Percentiles rank a stretch among this genome's conserved stretches.
phyloP scores from a whole-genome alignment of 2,888 invertebrate genomes.

The Apamea crenata region DNA sequence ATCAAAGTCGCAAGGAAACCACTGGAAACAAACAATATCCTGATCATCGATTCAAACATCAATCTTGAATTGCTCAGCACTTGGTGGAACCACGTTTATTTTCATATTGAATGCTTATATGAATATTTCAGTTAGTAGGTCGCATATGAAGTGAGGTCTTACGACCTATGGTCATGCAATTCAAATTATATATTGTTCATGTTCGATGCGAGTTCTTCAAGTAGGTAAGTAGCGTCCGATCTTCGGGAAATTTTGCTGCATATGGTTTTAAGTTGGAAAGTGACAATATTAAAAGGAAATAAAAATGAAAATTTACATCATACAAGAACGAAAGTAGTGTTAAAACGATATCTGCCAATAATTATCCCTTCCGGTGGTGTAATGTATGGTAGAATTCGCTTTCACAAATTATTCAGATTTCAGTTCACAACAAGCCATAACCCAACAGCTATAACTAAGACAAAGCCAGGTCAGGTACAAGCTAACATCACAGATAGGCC shows the following conservation, averaged over 20 bases:
- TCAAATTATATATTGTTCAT: conserved; percentile 71
- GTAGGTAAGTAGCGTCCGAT: conserved; percentile 60
- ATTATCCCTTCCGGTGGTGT: too few species aligned
- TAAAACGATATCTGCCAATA: background rate
- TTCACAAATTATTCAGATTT: conserved; percentile 6
- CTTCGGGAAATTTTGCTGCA: conserved; percentile 19
- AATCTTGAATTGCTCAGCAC: conserved; percentile 39
- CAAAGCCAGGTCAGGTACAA: conserved; percentile 67
- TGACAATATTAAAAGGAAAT: background rate
- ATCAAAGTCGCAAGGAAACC: conserved; percentile 6
- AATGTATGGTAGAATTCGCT: too few species aligned
- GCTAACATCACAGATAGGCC: conserved; percentile 70
- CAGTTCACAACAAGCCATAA: too few species aligned
- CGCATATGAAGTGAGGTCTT: conserved; percentile 66
- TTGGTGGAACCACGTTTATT: conserved; percentile 48
- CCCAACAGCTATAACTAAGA: conserved; percentile 64
- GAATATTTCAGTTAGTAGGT: conserved; percentile 66
- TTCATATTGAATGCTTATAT: conserved; percentile 64
- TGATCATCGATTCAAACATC: conserved; percentile 38
- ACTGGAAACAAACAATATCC: conserved; percentile 22
- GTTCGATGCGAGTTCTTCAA: conserved; percentile 66
- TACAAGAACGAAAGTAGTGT: background rate
- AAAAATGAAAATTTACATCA: background rate
- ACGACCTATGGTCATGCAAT: conserved; percentile 76
- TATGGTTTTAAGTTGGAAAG: background rate